Percentiles rank a stretch among this genome's conserved stretches.
phyloP scores from a whole-genome alignment of 1,140 invertebrate species.

The Harlomillsia oculata region DNA sequence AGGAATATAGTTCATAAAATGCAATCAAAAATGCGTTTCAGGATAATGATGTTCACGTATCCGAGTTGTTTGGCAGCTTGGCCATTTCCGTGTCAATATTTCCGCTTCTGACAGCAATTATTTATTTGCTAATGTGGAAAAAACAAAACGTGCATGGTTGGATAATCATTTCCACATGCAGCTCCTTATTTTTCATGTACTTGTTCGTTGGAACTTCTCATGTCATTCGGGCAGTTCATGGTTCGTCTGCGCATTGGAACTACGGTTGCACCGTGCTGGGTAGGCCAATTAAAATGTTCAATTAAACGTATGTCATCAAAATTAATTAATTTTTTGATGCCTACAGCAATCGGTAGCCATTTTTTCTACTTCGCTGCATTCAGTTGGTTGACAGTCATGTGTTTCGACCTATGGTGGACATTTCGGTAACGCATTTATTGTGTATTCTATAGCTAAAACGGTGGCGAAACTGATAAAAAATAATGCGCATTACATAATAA shows the following conservation, averaged over 20 bases:
- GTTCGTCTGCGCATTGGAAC: not conserved
- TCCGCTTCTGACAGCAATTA: constrained; percentile 8
- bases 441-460: not conserved
- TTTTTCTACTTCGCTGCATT: constrained; percentile 20
- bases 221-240: not conserved
- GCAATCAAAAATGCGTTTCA: too few species aligned
- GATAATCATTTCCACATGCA: constrained; percentile 11
- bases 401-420: constrained; percentile 16
- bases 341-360: constrained; percentile 1
- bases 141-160: constrained; percentile 23
- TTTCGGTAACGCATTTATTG: constrained; percentile 9
- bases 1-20: too few species aligned
- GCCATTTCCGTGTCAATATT: constrained; percentile 9
- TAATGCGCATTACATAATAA: not conserved
- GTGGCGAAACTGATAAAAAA: not conserved
- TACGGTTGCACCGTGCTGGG: not conserved
- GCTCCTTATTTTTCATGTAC: constrained; percentile 14
- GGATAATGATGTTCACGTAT: not conserved
- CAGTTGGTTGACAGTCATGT: constrained; percentile 16
- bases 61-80: not conserved
- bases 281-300: not conserved
- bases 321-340: not conserved
- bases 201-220: constrained; percentile 13
- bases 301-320: too few species aligned
- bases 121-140: constrained; percentile 18